Conservation (phyloP, 2,888 invertebrate genomes). For the Mythimna loreyi region DNA sequence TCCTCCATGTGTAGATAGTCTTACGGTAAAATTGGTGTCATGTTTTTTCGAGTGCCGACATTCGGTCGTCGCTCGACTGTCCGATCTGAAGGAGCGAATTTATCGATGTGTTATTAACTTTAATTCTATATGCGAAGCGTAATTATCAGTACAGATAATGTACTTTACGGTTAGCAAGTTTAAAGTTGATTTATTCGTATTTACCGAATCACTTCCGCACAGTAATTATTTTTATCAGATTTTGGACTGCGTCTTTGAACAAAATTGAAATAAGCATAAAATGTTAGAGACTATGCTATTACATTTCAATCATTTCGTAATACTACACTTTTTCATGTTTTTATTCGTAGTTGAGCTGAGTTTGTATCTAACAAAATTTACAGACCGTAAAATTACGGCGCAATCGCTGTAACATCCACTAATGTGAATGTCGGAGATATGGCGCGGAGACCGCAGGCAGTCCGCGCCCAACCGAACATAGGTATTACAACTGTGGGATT, state of each 20-base stretch:
- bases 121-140: constrained; percentile 68
- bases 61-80: constrained; percentile 68
- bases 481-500: constrained; percentile 48
- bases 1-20: constrained; percentile 77
- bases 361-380: constrained; percentile 58
- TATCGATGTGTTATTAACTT: constrained; percentile 71
- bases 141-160: constrained; percentile 65
- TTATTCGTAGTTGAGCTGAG: constrained; percentile 47
- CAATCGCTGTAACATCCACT: constrained; percentile 47
- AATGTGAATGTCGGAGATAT: constrained; percentile 50
- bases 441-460: constrained; percentile 39
- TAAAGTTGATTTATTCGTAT: constrained; percentile 56
- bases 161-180: constrained; percentile 59
- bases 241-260: constrained; percentile 46
- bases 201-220: constrained; percentile 56
- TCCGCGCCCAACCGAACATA: constrained; percentile 34
- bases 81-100: constrained; percentile 67
- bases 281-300: constrained; percentile 58
- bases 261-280: constrained; percentile 53
- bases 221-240: constrained; percentile 64
- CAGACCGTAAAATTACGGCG: constrained; percentile 66
- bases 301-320: constrained; percentile 65
- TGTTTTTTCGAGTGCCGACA: constrained; percentile 74
- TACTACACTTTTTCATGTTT: constrained; percentile 50
- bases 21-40: constrained; percentile 83